Evolutionary conservation across 2,113 vertebrate genomes (phyloP), one percentile per base, ranked within the genome.

Genomic region (Ammodramus savannarum): DNA sequence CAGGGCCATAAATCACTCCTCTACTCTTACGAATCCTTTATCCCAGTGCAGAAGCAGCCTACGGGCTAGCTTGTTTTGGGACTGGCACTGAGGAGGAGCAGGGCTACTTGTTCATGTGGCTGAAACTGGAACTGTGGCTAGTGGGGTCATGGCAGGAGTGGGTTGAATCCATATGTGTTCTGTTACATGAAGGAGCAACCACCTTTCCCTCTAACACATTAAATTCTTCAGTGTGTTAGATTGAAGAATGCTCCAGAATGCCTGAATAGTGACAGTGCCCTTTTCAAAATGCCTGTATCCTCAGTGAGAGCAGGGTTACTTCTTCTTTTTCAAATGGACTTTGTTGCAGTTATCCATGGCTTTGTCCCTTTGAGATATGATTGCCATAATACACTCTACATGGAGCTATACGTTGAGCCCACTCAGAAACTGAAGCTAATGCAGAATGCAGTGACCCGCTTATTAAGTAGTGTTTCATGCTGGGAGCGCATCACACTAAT

Each of bases 361-460:
- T 84, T 97, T 93, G 92, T 93, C 85, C 85, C 93, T 94, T 86
- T 94, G 87, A 93, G 95, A 95, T 84, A 65, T 55, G 31, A 1
- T 90, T 93, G 76, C 82, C 67, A 46, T 96, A 93, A 96, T 88
- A 80, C 34, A 2, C 87, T 88, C 91, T 90, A 80, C 76, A 65
- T 92, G 90, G 85, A 87, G 68, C 91, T 90, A 57, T 86, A 77
- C 0, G 8, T 94, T 57, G 68, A 93, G 72, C 83, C 75, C 85
- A 55, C 85, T 96, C 95, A 91, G 95, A 96, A 97, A 95, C 78
- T 91, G 94, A 95, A 95, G 82, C 90, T 95, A 94, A 90, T 92
- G 90, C 87, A 93, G 82, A 86, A 97, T 44, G 85, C 85, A 92
- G 90, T 86, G 91, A 95, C 91, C 92, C 8, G 49, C 94, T 96